Conservation (phyloP, 2,888 invertebrate genomes). For the Lepidonotus clava region DNA sequence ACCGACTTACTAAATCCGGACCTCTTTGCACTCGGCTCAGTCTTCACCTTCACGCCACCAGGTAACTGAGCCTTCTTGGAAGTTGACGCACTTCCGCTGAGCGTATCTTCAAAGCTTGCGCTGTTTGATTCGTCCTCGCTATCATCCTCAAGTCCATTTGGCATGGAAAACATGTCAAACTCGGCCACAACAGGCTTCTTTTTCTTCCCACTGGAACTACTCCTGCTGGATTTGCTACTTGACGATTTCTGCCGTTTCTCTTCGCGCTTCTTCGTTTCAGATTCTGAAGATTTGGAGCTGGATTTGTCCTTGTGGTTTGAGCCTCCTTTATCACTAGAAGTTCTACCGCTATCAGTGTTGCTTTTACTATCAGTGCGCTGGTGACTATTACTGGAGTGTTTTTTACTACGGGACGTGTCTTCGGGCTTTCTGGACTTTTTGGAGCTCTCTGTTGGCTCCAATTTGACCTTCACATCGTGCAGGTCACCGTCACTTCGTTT, state of each 20-base stretch:
- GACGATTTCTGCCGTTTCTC: background rate
- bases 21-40: background rate
- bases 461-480: background rate
- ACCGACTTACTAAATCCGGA: background rate
- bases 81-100: background rate
- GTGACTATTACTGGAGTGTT: background rate
- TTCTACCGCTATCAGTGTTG: background rate
- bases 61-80: background rate
- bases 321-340: background rate
- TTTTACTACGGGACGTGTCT: background rate
- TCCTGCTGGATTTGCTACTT: background rate
- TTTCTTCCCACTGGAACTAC: background rate
- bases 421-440: background rate
- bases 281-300: background rate
- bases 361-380: background rate
- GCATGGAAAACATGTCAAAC: constrained; percentile 16
- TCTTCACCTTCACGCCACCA: background rate
- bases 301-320: background rate
- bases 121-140: background rate
- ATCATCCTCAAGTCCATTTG: background rate
- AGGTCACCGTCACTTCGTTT: background rate
- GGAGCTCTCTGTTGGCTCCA: background rate
- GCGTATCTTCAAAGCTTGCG: background rate
- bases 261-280: background rate
- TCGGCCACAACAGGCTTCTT: background rate